Evolutionary conservation across 2,113 vertebrate species (phyloP).

Genomic region (Prietella phreatophila): DNA sequence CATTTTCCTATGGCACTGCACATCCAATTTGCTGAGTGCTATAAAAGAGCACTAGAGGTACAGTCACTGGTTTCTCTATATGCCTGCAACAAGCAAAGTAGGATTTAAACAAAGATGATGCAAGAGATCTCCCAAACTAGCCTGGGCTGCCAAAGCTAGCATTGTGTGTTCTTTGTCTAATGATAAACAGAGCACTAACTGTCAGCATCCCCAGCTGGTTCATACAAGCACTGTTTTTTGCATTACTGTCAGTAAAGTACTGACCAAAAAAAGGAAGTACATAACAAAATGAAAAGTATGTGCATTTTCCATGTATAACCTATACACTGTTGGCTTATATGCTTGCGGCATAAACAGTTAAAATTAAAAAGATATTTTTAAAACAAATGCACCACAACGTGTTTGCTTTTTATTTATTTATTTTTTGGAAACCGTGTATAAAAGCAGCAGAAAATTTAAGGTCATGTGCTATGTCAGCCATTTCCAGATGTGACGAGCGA

Average conservation of each 20-base stretch:
- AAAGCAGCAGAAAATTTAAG: background rate
- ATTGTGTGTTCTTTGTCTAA: conserved; percentile 21
- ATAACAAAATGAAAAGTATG: background rate
- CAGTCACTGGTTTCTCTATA: conserved; percentile 12
- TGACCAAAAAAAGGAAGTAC: background rate
- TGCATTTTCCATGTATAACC: background rate
- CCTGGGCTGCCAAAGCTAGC: background rate
- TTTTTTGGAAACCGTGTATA: background rate
- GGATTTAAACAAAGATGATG: conserved; percentile 32
- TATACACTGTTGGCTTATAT: background rate
- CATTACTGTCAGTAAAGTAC: background rate
- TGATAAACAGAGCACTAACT: conserved; percentile 16
- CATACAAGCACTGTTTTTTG: background rate
- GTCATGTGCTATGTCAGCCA: background rate
- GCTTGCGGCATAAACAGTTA: background rate
- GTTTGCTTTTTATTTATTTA: no score
- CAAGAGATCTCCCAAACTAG: conserved; percentile 7
- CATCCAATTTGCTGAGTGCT: background rate
- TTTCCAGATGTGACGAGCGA: background rate
- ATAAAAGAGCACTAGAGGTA: background rate
- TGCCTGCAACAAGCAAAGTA: conserved; percentile 2
- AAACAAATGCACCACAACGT: background rate
- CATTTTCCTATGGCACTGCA: background rate
- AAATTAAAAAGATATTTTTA: background rate
- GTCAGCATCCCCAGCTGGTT: background rate